Conservation (phyloP, 2,113 vertebrate species). For the Athene cunicularia region DNA sequence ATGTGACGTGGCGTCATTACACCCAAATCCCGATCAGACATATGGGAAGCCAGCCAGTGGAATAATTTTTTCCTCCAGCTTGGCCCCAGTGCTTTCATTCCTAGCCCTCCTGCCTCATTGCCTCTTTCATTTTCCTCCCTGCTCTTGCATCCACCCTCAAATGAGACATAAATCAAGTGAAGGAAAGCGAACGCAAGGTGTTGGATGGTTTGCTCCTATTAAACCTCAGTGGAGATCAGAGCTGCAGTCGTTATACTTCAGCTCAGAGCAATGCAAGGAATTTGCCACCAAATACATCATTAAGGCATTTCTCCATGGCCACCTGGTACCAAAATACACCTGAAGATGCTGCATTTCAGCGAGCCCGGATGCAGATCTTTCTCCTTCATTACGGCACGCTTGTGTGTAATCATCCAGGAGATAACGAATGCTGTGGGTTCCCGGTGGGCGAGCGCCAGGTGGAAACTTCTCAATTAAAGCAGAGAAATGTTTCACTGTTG, state of each 20-base stretch:
- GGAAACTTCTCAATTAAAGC: neutral
- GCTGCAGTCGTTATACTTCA: neutral
- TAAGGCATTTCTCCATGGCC: neutral
- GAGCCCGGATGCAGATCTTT: neutral
- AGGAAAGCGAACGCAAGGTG: neutral
- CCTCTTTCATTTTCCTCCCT: neutral
- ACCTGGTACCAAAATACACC: neutral
- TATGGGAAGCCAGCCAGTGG: neutral
- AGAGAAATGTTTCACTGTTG: neutral
- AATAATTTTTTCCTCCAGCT: neutral
- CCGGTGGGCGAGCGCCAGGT: neutral
- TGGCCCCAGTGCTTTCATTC: neutral
- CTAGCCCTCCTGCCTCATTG: neutral
- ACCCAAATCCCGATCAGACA: neutral
- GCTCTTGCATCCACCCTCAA: neutral
- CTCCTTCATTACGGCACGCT: rapidly evolving
- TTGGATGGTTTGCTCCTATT: neutral
- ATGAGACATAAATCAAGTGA: neutral
- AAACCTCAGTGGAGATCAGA: neutral
- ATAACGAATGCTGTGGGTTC: neutral
- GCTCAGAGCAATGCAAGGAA: neutral
- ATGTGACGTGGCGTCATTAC: neutral
- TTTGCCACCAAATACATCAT: neutral
- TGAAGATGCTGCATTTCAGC: neutral
- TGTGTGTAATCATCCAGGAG: neutral